These are phyloP conservation scores for Prionailurus bengalensis DNA, from an alignment of 2,113 vertebrate genomes.

Conservation along the genomic window DNA sequence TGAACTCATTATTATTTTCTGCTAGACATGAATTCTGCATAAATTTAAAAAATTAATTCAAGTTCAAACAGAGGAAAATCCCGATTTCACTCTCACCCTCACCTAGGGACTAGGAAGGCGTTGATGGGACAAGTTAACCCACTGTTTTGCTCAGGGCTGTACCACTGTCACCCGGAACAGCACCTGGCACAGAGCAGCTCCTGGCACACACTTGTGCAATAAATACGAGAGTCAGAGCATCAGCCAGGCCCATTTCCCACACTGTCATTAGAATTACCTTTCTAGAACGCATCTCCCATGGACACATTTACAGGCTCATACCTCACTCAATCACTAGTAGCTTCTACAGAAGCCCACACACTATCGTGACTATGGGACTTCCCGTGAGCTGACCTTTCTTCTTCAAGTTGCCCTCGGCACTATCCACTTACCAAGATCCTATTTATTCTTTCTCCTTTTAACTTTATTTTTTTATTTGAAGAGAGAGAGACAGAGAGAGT, in stretches of 20 bases:
- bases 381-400: not conserved
- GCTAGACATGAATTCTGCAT: not conserved
- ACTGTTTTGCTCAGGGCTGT: not conserved
- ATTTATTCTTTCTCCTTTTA: not conserved
- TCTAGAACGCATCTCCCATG: not conserved
- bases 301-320: not conserved
- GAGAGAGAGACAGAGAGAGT: not conserved
- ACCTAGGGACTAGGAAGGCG: not conserved
- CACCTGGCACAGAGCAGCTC: accelerated
- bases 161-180: not conserved
- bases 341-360: not conserved
- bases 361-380: not conserved
- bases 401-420: not conserved
- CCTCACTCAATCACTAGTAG: not conserved
- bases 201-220: accelerated
- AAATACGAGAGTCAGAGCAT: not conserved
- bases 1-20: slow-evolving; percentile 17
- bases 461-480: not conserved
- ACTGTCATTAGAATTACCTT: not conserved
- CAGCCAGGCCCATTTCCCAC: not conserved
- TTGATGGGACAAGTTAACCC: not conserved
- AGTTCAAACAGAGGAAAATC: slow-evolving; percentile 40
- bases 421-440: not conserved
- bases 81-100: not conserved
- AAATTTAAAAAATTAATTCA: slow-evolving; percentile 14